Evolutionary conservation across 1,140 invertebrate genomes (phyloP).

Genomic region (Meloidogyne exigua): DNA sequence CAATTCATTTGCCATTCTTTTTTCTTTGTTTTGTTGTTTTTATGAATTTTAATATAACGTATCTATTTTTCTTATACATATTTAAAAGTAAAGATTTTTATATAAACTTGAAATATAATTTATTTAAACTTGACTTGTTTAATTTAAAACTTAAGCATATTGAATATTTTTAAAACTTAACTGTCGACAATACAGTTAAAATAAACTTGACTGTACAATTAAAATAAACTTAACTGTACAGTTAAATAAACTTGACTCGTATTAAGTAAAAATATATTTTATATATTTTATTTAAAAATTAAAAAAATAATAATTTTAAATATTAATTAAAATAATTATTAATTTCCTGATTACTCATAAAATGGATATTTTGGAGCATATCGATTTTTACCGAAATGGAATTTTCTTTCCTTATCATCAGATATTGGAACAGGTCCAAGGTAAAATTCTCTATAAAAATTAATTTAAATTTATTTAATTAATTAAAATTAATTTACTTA

Average conservation of each 20-base stretch:
- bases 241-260: no score
- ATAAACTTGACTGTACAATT: no score
- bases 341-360: conserved; percentile 35
- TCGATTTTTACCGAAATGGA: conserved; percentile 50
- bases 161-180: no score
- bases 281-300: no score
- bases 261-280: no score
- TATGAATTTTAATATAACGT: conserved; percentile 4
- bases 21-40: conserved; percentile 5
- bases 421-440: conserved; percentile 58
- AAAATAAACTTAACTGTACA: no score
- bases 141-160: no score
- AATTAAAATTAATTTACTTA: conserved; percentile 43
- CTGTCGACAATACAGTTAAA: no score
- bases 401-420: conserved; percentile 56
- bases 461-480: not conserved
- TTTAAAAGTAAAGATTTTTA: no score
- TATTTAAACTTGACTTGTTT: no score
- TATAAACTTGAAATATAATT: no score
- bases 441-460: conserved; percentile 59
- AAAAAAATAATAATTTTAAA: not conserved
- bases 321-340: not conserved
- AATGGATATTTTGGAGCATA: conserved; percentile 64
- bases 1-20: conserved; percentile 9
- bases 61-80: no score